A percentile compares a stretch with the other conserved stretches of the same genome.
phyloP scores from a whole-genome alignment of 2,888 invertebrate species.

The Antitype chi region DNA sequence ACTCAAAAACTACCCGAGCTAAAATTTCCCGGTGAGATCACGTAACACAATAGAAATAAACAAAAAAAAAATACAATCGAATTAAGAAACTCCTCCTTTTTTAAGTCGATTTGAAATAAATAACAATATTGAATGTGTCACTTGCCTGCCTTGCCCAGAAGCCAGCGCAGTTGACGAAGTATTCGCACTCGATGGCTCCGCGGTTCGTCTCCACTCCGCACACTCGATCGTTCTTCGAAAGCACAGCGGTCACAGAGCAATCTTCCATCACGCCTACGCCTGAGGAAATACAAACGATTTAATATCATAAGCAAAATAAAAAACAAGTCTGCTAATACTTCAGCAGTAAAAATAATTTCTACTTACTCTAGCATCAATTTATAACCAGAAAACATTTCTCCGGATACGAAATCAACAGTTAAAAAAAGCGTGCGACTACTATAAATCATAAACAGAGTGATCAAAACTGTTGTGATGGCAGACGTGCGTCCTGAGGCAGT shows the following conservation, averaged over 20 bases:
- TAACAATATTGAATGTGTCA: neutral
- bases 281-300: conserved; percentile 73
- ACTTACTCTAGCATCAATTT: conserved; percentile 43
- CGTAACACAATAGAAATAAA: too few relatives aligned
- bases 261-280: conserved; percentile 95
- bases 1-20: too few relatives aligned
- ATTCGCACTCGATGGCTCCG: conserved; percentile 95
- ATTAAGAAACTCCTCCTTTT: neutral
- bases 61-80: too few relatives aligned
- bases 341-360: neutral
- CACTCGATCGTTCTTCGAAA: conserved; percentile 92
- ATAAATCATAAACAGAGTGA: neutral
- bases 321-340: neutral
- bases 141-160: conserved; percentile 96
- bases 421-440: neutral
- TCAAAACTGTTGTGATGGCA: neutral
- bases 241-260: conserved; percentile 93
- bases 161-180: conserved; percentile 98
- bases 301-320: neutral
- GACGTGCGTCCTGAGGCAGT: conserved; percentile 5
- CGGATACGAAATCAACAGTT: neutral
- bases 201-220: conserved; percentile 94
- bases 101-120: neutral
- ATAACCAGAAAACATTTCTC: conserved; percentile 46
- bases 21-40: too few relatives aligned